A percentile compares a stretch with the other conserved stretches of the same genome.
Conservation (phyloP, 1,140 invertebrate species). For the Drosophila navojoa region DNA sequence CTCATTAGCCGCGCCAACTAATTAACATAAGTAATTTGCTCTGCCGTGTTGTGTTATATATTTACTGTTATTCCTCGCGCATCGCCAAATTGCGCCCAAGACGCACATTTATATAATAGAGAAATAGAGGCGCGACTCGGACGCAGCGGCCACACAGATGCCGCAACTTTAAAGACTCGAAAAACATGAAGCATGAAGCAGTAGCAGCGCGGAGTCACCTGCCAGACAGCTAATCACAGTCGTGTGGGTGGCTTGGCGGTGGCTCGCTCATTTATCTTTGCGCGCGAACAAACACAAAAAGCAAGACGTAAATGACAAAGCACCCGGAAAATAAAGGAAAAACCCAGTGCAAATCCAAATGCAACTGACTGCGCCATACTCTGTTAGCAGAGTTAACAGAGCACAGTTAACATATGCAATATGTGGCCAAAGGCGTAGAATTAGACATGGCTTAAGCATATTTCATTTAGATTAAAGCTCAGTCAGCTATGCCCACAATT, state of each 20-base stretch:
- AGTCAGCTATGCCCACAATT: too few species aligned
- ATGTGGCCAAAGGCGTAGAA: too few species aligned
- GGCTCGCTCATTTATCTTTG: slow-evolving; percentile 60
- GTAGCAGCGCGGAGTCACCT: slow-evolving; percentile 13
- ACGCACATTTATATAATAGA: slow-evolving; percentile 36
- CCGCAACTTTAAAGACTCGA: slow-evolving; percentile 35
- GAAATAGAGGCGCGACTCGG: slow-evolving; percentile 30
- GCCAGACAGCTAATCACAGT: slow-evolving; percentile 45
- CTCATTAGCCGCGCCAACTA: slow-evolving; percentile 70
- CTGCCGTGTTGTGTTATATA: slow-evolving; percentile 8
- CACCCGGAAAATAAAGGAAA: not conserved
- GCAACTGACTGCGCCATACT: not conserved
- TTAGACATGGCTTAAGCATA: too few species aligned
- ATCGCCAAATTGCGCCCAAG: slow-evolving; percentile 47
- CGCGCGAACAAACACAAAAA: slow-evolving; percentile 53
- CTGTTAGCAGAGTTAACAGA: not conserved
- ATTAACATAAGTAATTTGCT: slow-evolving; percentile 80
- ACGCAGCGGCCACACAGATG: slow-evolving; percentile 26
- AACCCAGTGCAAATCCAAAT: slow-evolving; percentile 9
- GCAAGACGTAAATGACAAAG: slow-evolving; percentile 34
- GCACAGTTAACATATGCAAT: not conserved
- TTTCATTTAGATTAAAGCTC: too few species aligned
- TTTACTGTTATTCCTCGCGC: slow-evolving; percentile 14
- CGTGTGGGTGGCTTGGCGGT: slow-evolving; percentile 17
- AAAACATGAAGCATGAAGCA: slow-evolving; percentile 19